These are phyloP conservation scores for Trichogramma evanescens DNA, from an alignment of 2,888 invertebrate genomes.

Conservation along the genomic window DNA sequence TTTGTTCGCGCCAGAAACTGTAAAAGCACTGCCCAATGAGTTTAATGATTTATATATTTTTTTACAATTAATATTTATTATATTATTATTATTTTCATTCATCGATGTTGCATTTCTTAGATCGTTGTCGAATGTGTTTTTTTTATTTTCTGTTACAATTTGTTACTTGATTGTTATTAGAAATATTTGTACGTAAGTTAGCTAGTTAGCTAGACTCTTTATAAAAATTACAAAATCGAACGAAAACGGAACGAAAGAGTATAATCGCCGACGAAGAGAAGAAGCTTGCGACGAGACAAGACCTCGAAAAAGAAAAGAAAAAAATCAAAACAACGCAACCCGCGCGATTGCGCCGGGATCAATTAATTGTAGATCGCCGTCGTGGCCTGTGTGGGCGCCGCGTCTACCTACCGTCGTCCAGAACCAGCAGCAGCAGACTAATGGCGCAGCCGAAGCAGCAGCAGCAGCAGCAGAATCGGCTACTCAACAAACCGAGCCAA, in stretches of 20 bases:
- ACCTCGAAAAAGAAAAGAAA: neutral
- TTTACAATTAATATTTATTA: neutral
- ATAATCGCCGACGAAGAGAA: no score
- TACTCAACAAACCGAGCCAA: slow-evolving; percentile 16
- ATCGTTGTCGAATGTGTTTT: neutral
- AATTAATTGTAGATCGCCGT: slow-evolving; percentile 53
- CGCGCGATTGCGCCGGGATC: neutral
- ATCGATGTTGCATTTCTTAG: slow-evolving; percentile 5
- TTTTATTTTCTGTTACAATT: no score
- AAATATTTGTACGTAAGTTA: no score
- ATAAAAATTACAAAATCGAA: no score
- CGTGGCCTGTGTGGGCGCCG: slow-evolving; percentile 56
- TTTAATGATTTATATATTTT: neutral
- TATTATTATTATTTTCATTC: neutral
- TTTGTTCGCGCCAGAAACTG: neutral
- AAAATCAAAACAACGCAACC: neutral
- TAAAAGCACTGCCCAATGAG: slow-evolving; percentile 11
- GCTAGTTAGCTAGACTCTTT: no score
- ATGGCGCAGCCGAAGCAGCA: neutral
- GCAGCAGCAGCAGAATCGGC: slow-evolving; percentile 24
- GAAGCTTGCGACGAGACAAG: no score
- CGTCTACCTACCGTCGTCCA: slow-evolving; percentile 45
- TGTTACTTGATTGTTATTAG: no score
- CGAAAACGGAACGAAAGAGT: no score
- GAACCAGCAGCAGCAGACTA: slow-evolving; percentile 14